Evolutionary conservation across 30 jellyfish, hydroid and myxozoan genomes (phyloP), one percentile per base, ranked within the genome.

Genomic region (Morbakka virulenta): DNA sequence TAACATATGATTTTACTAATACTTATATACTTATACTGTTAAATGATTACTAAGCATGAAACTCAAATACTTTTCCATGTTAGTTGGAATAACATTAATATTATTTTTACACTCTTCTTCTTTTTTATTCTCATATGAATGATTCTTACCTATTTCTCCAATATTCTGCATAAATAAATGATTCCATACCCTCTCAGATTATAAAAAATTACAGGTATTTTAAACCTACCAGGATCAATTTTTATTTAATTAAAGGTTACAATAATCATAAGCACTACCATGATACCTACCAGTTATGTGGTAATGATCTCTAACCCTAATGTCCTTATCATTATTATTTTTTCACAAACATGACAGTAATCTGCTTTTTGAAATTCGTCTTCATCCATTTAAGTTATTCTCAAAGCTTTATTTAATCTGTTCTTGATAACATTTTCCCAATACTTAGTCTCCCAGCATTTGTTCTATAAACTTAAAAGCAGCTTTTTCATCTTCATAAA

Each of bases 401-500:
- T 35, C 26, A 76, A 24, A 61, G 87, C 67, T 64, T 76, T 35
- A 3, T 76, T 27, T 25, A 57, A 76, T 57, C 3, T 22, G 3
- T 32, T 41, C 27, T 34, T 32, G 50, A 76, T 76, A 34, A 57
- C 35, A 0, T 31, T 20, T 2, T 34, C 64, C 47, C 77, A 76
- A 28, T 76, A 76, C 13, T 76, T 41, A 24, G 64, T 76, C 80
- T 61, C 21, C 69, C 9, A 76, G 69, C 71, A 53, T 53, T 29
- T 76, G 22, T 28, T 76, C 79, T 57, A 76, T 64, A 32, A 63
- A 76, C 12, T 76, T 64, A 29, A 52, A 52, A 6, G 35, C 86
- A 50, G 86, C 86, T 21, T 74, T 74, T 62, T 76, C 79, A 33
- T 81, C 94, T 28, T 74, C 62, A 62, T 82, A 82, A 35, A 82